Conservation (phyloP, 2,888 invertebrate genomes). For the Lissocephala sabroskyi region DNA sequence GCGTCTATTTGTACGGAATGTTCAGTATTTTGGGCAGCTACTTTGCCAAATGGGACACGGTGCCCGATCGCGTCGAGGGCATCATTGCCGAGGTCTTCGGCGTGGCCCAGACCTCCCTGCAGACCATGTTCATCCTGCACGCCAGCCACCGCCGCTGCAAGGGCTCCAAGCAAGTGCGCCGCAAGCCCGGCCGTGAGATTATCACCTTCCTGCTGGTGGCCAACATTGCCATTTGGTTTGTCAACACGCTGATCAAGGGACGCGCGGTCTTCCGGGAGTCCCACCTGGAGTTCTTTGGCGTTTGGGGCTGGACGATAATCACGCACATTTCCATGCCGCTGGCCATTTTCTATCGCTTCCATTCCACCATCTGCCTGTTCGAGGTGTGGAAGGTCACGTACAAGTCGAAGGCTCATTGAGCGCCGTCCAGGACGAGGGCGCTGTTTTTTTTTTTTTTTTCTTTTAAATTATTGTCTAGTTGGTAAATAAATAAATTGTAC, state of each 20-base stretch:
- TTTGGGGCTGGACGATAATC: slow-evolving; percentile 94
- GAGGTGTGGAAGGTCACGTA: slow-evolving; percentile 94
- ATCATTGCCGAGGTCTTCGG: slow-evolving; percentile 83
- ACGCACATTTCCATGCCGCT: slow-evolving; percentile 91
- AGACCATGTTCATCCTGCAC: slow-evolving; percentile 85
- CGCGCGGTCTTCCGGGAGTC: slow-evolving; percentile 87
- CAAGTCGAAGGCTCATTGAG: slow-evolving; percentile 76
- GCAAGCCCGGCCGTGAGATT: slow-evolving; percentile 87
- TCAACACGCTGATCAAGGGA: slow-evolving; percentile 88
- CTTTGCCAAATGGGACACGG: slow-evolving; percentile 69
- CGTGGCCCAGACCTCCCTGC: slow-evolving; percentile 83
- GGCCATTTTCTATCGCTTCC: slow-evolving; percentile 91
- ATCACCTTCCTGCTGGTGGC: slow-evolving; percentile 88
- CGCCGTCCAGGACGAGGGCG: background rate
- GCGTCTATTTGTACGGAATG: slow-evolving; percentile 90
- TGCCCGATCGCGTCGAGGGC: slow-evolving; percentile 75
- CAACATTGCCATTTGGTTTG: slow-evolving; percentile 89
- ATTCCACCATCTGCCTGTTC: slow-evolving; percentile 92
- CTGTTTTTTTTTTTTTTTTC: too few relatives aligned
- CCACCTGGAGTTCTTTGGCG: slow-evolving; percentile 86
- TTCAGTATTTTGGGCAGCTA: slow-evolving; percentile 84
- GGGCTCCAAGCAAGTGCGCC: slow-evolving; percentile 79
- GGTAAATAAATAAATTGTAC: slow-evolving; percentile 1
- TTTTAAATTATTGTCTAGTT: slow-evolving; percentile 8
- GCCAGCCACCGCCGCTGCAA: slow-evolving; percentile 83